Evolutionary conservation across 2,888 invertebrate species (phyloP).

Genomic region (Byasa hedistus): DNA sequence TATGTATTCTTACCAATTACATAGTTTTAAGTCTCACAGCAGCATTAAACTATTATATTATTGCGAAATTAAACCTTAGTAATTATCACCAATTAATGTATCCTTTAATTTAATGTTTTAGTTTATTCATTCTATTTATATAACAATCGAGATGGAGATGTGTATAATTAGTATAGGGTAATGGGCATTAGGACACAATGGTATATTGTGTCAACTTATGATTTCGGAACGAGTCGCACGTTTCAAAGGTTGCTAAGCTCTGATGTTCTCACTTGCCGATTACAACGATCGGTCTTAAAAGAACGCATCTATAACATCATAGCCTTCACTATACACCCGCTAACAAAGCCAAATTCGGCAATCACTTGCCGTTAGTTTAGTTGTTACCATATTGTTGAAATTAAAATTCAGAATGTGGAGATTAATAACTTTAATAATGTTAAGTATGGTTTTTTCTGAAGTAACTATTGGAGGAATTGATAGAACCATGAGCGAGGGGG

Average conservation of each 20-base stretch:
- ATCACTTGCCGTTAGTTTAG: slow-evolving; percentile 1
- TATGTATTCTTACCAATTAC: too few species aligned
- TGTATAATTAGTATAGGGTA: neutral
- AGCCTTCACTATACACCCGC: slow-evolving; percentile 42
- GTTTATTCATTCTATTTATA: neutral
- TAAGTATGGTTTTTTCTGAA: slow-evolving; percentile 39
- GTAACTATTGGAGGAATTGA: slow-evolving; percentile 47
- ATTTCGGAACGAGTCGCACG: neutral
- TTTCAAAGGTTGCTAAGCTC: slow-evolving; percentile 13
- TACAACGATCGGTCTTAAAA: slow-evolving; percentile 18
- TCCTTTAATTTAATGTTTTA: neutral
- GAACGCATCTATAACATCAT: slow-evolving; percentile 33
- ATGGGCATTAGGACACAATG: slow-evolving; percentile 19
- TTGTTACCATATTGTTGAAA: slow-evolving; percentile 21
- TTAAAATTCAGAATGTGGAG: slow-evolving; percentile 46
- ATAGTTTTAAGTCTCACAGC: too few species aligned
- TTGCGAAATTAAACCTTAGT: too few species aligned
- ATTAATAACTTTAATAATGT: slow-evolving; percentile 34
- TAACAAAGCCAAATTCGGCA: slow-evolving; percentile 32
- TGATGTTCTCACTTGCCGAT: slow-evolving; percentile 11
- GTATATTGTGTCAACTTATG: slow-evolving; percentile 11
- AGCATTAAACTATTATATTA: too few species aligned
- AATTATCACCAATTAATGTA: neutral
- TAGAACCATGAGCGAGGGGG: slow-evolving; percentile 50
- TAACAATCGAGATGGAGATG: neutral